Conservation (phyloP, 2,888 invertebrate genomes). For the Ypsolopha scabrella region DNA sequence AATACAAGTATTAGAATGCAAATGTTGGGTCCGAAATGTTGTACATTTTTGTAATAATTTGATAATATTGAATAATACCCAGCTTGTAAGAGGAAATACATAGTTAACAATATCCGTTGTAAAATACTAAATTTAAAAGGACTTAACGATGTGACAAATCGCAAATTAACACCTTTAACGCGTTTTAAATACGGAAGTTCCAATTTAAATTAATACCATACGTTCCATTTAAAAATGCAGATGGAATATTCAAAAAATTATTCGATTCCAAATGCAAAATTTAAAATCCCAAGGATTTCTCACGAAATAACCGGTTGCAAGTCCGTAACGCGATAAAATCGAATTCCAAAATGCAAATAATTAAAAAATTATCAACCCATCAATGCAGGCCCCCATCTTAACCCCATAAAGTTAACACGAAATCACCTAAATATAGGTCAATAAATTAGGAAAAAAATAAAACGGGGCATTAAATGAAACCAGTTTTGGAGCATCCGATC, state of each 20-base stretch:
- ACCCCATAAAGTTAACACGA: constrained; percentile 5
- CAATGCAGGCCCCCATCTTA: constrained; percentile 2
- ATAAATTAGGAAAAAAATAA: constrained; percentile 55
- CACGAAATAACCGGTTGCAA: constrained; percentile 8
- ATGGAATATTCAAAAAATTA: background rate
- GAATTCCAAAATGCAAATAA: constrained; percentile 50
- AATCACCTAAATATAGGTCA: constrained; percentile 32
- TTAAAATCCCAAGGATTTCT: constrained; percentile 1
- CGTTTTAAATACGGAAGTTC: constrained; percentile 4
- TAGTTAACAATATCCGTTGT: constrained; percentile 11
- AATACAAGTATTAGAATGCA: background rate
- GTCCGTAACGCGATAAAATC: constrained; percentile 14
- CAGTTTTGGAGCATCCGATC: constrained; percentile 30
- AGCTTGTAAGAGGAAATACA: constrained; percentile 6
- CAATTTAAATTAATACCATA: constrained; percentile 1
- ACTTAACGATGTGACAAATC: constrained; percentile 7
- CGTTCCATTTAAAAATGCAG: background rate
- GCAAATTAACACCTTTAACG: constrained; percentile 10
- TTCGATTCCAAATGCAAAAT: background rate
- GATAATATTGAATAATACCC: too few relatives aligned
- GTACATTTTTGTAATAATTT: background rate
- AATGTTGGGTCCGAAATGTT: background rate
- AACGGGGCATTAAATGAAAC: constrained; percentile 31
- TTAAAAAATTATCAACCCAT: constrained; percentile 20
- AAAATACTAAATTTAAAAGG: constrained; percentile 10